phyloP scores from a whole-genome alignment of 2,888 invertebrate genomes.

The Bombylius major region DNA sequence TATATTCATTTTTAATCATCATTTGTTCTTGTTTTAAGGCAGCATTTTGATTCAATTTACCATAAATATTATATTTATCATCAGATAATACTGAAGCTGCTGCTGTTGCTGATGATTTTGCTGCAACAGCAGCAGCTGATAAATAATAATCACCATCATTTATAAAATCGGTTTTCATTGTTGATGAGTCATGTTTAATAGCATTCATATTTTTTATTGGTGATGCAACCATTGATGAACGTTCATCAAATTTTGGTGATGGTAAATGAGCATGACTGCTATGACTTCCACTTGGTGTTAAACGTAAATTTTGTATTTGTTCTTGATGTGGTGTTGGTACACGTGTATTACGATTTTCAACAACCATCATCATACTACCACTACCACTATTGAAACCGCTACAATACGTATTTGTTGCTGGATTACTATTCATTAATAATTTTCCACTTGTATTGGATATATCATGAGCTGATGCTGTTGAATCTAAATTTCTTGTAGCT shows the following conservation, averaged over 20 bases:
- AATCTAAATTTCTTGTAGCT: neutral
- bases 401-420: neutral
- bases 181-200: slow-evolving; percentile 11
- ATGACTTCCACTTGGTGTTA: slow-evolving; percentile 8
- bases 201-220: neutral
- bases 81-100: slow-evolving; percentile 5
- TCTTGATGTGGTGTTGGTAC: neutral
- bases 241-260: slow-evolving; percentile 11
- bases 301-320: slow-evolving; percentile 4
- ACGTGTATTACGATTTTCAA: slow-evolving; percentile 1
- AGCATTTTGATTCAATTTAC: slow-evolving; percentile 8
- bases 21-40: slow-evolving; percentile 13
- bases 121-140: neutral
- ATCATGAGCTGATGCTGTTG: neutral
- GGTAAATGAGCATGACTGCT: neutral
- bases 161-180: slow-evolving; percentile 15
- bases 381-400: neutral
- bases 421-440: neutral
- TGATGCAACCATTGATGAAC: slow-evolving; percentile 1
- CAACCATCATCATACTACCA: neutral
- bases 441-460: neutral
- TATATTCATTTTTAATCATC: slow-evolving; percentile 13
- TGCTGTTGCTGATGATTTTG: neutral
- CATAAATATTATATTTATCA: slow-evolving; percentile 14
- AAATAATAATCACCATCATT: slow-evolving; percentile 11